Base-by-base conservation (phyloP, 2,888 invertebrate species). In the Gasteruption jaculator region DNA sequence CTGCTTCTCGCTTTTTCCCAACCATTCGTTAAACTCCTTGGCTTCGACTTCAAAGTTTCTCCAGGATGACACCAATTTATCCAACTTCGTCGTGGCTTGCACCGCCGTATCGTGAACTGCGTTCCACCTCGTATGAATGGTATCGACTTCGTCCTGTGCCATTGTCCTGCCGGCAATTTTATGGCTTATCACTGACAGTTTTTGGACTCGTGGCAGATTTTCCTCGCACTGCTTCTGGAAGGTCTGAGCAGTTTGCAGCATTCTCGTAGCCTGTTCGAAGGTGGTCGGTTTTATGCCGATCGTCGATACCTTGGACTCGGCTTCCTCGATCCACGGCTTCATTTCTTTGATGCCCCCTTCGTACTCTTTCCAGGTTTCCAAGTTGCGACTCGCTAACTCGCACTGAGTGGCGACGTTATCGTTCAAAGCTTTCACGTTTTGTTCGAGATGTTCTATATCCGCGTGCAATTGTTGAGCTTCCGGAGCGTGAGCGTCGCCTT, bases 281-380 rank as follows among this genome's bases (percentile, higher is more conserved):
- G 82, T 83, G 3, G 80, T 73, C 12, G 92, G 91, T 68, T 89
- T 91, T 4, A 85, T 79, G 6, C 82, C 68, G 16, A 82, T 80
- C 46, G 77, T 77, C 12, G 82, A 78, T 18, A 90, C 78, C 72
- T 85, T 86, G n/a, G 83, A 72, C 73, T 94, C 93, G 12, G 89
- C 87, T 63, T 87, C 80, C 65, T 91, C 88, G 41, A 95, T 80
- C 86, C 92, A 91, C 1, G 92, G 91, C 64, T 86, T 85, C 36
- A 93, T 80, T 67, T 86, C 82, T 45, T 85, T 79, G 20, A 91
- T 77, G 40, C 82, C 84, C 30, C 80, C 77, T 71, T 91, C 88
- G 69, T 91, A 91, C 57, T 83, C 81, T 61, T 90, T 84, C 88
- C 91, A 92, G 50, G 86, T 86, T 24, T 82, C 80, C 32, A 92